Evolutionary conservation across 1,140 invertebrate species (phyloP), one percentile per base, ranked within the genome.

Genomic region (Drosophila micromelanica): DNA sequence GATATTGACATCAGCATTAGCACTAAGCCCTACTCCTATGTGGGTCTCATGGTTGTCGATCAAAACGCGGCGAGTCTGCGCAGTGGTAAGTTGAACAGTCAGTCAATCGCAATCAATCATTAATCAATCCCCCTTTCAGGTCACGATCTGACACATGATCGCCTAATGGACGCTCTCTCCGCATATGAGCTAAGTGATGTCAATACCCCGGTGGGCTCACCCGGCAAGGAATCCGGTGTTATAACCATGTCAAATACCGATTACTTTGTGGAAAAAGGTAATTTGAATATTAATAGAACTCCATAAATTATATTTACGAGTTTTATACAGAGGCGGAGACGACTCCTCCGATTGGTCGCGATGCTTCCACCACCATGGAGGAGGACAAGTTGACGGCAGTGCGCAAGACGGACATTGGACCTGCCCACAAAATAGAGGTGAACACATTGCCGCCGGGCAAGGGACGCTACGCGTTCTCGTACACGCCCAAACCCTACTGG

Each of bases 391-490:
- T 89, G 9, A 90, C 91, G 2, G 80, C 90, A 0, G 80, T 92
- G 46, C 85, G 91, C 0, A 92, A 92, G 56, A 92, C 91, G 0
- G 91, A 92, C 55, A 92, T 92, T 65, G 91, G 91, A 6, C 91
- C 91, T 1, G 91, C 91, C 0, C 91, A 92, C 38, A 85, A 80
- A 13, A 90, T 92, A 12, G 89, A 94, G 76, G 93, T 95, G 32
- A 96, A 94, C 71, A 96, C 96, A 2, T 93, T 96, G 78, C 96
- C 96, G 30, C 96, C 97, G 9, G 93, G 96, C 74, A 97, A 96
- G 59, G 97, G 97, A 46, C 97, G 97, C 65, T 98, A 97, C 91
- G 97, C 97, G 51, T 98, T 98, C 93, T 97, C 97, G 86, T 94
- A 96, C 65, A 95, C 97, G 56, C 97, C 97, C 20, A 93, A 94